phyloP scores from a whole-genome alignment of 1,140 invertebrate genomes.

The Nomia melanderi region DNA sequence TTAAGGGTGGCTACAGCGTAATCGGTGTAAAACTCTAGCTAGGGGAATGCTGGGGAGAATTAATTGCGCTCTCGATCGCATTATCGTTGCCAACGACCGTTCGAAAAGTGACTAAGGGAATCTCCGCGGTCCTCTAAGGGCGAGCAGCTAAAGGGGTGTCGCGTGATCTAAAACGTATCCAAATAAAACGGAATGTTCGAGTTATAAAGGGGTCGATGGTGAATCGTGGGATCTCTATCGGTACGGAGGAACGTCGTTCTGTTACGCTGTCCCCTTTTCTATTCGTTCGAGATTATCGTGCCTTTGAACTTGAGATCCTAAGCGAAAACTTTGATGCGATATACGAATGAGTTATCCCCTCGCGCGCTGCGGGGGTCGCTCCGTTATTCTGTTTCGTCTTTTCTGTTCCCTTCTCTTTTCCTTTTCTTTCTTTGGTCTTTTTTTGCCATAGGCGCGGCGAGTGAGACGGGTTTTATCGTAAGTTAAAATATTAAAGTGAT shows the following conservation, averaged over 20 bases:
- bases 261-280: no score
- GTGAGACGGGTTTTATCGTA: neutral
- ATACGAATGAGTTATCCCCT: no score
- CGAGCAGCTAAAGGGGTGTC: neutral
- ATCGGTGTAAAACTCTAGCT: constrained; percentile 8
- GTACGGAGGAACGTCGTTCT: no score
- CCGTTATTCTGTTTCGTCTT: neutral
- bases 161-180: neutral
- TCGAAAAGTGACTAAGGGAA: neutral
- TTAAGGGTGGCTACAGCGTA: neutral
- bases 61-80: neutral
- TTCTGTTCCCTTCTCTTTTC: neutral
- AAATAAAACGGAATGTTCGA: neutral
- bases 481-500: constrained; percentile 68
- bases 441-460: neutral
- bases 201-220: no score
- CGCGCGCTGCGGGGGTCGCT: neutral
- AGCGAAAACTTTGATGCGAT: no score
- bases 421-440: neutral
- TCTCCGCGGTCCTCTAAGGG: neutral
- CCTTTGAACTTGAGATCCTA: no score
- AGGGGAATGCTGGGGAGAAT: neutral
- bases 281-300: no score
- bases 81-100: neutral
- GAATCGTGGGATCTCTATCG: no score